phyloP scores from a whole-genome alignment of 2,113 vertebrate species.

The Gallinago paraguaiae region DNA sequence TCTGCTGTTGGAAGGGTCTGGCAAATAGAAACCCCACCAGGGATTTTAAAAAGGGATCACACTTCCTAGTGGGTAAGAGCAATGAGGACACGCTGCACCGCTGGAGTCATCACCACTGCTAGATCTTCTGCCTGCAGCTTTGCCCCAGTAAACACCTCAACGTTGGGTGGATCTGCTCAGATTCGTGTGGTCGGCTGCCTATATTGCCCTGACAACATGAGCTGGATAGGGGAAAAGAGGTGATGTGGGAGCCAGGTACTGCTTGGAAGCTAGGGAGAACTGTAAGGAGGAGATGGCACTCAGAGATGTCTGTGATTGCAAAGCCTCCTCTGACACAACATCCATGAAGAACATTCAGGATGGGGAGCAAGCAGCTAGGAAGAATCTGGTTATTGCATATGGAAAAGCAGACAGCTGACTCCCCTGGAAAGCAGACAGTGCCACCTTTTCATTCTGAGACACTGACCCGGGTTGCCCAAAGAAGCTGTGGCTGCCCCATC shows the following conservation, averaged over 20 bases:
- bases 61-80: neutral
- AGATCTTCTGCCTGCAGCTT: neutral
- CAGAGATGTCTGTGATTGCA: neutral
- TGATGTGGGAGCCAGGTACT: accelerated
- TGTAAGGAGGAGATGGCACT: neutral
- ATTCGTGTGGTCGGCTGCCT: neutral
- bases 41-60: neutral
- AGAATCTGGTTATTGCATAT: neutral
- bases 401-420: neutral
- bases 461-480: too few species aligned
- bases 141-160: neutral
- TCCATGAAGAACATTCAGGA: neutral
- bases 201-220: neutral
- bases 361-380: neutral
- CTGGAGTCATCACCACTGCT: neutral
- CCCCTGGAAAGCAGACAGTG: neutral
- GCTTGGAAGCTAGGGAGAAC: neutral
- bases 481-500: too few species aligned
- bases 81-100: neutral
- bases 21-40: neutral
- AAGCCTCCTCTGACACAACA: neutral
- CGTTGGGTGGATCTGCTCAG: neutral
- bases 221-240: neutral
- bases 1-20: neutral
- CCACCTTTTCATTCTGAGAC: too few species aligned